These are phyloP conservation scores for Mesocricetus auratus DNA, from an alignment of 2,113 vertebrate genomes.

Conservation along the genomic window DNA sequence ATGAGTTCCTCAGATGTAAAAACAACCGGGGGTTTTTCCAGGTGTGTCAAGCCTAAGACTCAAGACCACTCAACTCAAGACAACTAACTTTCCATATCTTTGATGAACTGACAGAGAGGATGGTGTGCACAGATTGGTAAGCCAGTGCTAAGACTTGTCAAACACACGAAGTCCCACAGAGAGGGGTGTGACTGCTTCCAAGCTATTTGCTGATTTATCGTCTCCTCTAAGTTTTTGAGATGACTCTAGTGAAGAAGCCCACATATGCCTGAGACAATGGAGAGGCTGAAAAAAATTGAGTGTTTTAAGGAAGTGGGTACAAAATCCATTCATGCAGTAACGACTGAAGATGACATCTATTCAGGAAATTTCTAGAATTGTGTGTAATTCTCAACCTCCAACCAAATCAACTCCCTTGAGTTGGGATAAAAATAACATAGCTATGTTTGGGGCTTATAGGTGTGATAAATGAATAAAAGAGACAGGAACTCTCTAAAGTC, in stretches of 20 bases:
- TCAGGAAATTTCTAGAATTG: constrained; percentile 35
- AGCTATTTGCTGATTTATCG: neutral
- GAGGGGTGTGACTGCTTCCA: neutral
- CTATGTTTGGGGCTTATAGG: neutral
- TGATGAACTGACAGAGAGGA: neutral
- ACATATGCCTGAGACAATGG: neutral
- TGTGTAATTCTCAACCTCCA: constrained; percentile 19
- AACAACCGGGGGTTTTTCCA: neutral
- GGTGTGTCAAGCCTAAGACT: neutral
- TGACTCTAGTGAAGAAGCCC: constrained; percentile 22
- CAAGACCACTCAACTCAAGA: neutral
- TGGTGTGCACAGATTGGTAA: neutral
- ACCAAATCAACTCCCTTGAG: neutral
- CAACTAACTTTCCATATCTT: neutral
- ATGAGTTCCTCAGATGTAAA: neutral
- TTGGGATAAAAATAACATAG: neutral
- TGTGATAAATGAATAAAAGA: neutral
- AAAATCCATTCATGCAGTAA: too few species aligned
- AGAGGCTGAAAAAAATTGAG: constrained; percentile 6
- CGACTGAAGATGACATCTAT: neutral
- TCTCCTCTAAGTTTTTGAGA: neutral
- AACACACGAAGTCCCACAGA: neutral
- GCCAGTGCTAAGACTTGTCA: neutral
- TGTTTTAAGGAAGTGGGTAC: neutral
- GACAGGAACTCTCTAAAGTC: neutral